Evolutionary conservation across 2,797 vertebrate species (phyloP), one percentile per base, ranked within the genome.

Genomic region (Ctenochaetus hawaiiensis): DNA sequence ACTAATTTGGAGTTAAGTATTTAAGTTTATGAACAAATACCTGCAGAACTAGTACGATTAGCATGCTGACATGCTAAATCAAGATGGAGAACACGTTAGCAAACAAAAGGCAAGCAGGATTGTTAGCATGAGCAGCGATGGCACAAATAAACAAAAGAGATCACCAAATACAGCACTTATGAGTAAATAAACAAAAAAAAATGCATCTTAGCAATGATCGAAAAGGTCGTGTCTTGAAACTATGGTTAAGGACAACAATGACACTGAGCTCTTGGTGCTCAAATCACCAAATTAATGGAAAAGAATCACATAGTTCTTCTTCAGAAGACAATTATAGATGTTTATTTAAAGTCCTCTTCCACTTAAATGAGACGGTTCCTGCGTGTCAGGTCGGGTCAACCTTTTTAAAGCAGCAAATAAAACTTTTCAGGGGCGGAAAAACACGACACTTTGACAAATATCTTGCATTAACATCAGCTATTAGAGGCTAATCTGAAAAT

Each of bases 361-460:
- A 44, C 30, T 56, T 5, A 12, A 67, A 63, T 12, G 52, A 74
- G n/a, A 5, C 16, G 34, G 41, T 56, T 67, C 26, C 17, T 53
- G 26, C 48, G 45, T 16, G 16, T 16, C 13, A 47, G 48, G 1
- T 49, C 22, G 0, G 45, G 43, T 52, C 2, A 39, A 30, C 8
- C 2, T 12, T 17, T 52, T 54, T 44, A 58, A 44, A 66, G 20
- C 11, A 47, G 22, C 52, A 72, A 20, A 34, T 17, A 20, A 26
- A 23, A 14, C 11, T 22, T 41, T 63, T 58, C 0, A 30, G 11
- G 6, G 5, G 30, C 2, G 0, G 54, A 67, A 37, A 56, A 67
- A 53, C 8, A 6, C 52, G 69, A 84, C 67, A 80, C 60, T 56
- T 77, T 80, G 84, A 90, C 59, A 78, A 84, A 88, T 85, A 68